A percentile compares a stretch with the other conserved stretches of the same genome.
These are phyloP conservation scores for Leuctra nigra DNA, from an alignment of 2,888 invertebrate species.

Conservation along the genomic window DNA sequence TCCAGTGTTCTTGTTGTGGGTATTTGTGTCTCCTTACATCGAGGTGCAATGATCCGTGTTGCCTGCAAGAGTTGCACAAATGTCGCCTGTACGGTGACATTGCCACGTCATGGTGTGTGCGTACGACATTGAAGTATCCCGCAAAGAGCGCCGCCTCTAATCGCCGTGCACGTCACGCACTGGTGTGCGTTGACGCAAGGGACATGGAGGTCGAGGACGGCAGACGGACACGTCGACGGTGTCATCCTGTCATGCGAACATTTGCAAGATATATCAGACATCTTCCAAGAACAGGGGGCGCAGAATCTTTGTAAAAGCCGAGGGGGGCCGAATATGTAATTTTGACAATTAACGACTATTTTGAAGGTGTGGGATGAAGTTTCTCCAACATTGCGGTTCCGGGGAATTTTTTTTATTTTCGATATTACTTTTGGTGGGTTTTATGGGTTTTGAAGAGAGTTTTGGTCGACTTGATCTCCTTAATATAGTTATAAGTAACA, in stretches of 20 bases:
- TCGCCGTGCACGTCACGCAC: background rate
- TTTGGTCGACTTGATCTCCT: no score
- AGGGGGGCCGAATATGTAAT: no score
- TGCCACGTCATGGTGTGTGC: background rate
- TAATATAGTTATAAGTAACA: no score
- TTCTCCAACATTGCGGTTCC: no score
- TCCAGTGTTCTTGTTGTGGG: background rate
- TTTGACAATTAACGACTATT: no score
- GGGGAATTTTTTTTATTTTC: no score
- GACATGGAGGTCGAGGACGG: background rate
- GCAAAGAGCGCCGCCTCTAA: background rate
- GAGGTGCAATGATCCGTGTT: constrained; percentile 3
- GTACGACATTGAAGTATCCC: background rate
- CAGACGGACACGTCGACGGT: background rate
- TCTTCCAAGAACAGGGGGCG: no score
- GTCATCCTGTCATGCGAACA: background rate
- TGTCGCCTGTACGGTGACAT: background rate
- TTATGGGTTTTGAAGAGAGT: no score
- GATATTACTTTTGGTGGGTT: no score
- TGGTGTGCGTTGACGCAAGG: background rate
- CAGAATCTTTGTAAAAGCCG: no score
- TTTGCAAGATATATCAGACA: no score
- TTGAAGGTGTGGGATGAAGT: no score
- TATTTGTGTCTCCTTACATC: background rate
- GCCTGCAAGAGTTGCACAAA: background rate